Percentiles rank a stretch among this genome's conserved stretches.
These are phyloP conservation scores for Microcebus ravelobensis DNA, from an alignment of 2,113 vertebrate genomes.

Conservation along the genomic window DNA sequence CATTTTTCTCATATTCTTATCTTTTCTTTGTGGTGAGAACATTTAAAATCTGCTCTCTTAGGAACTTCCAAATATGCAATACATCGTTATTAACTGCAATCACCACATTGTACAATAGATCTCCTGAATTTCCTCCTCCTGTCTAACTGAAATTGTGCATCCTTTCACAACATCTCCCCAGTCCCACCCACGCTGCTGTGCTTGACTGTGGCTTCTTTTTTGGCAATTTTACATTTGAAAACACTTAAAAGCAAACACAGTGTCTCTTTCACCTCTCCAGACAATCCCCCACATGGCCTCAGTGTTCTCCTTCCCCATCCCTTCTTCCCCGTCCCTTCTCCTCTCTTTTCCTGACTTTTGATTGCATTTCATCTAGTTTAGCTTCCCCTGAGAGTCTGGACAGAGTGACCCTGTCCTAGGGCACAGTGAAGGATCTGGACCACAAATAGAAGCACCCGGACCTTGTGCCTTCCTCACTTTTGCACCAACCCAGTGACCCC, in stretches of 20 bases:
- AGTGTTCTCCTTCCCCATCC: background rate
- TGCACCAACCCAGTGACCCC: rapidly evolving
- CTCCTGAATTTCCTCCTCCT: background rate
- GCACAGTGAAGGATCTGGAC: background rate
- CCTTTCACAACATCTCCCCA: background rate
- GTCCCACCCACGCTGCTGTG: background rate
- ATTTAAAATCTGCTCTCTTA: background rate
- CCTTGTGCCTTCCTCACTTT: background rate
- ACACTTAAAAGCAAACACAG: background rate
- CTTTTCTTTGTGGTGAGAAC: background rate
- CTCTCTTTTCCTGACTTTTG: background rate
- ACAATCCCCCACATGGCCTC: background rate
- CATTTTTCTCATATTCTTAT: background rate
- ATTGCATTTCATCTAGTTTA: background rate
- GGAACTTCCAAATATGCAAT: background rate
- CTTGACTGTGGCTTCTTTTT: background rate
- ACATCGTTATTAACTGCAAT: background rate
- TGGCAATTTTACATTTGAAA: background rate
- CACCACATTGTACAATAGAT: too few relatives aligned
- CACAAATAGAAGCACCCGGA: background rate
- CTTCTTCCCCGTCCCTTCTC: background rate
- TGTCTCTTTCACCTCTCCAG: background rate
- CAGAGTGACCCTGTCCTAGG: too few relatives aligned
- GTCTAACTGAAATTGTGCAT: background rate
- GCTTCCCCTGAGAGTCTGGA: background rate